Percentiles rank a stretch among this genome's conserved stretches.
Evolutionary conservation across 1,140 invertebrate species (phyloP).

Genomic region (Pogonomyrmex barbatus): DNA sequence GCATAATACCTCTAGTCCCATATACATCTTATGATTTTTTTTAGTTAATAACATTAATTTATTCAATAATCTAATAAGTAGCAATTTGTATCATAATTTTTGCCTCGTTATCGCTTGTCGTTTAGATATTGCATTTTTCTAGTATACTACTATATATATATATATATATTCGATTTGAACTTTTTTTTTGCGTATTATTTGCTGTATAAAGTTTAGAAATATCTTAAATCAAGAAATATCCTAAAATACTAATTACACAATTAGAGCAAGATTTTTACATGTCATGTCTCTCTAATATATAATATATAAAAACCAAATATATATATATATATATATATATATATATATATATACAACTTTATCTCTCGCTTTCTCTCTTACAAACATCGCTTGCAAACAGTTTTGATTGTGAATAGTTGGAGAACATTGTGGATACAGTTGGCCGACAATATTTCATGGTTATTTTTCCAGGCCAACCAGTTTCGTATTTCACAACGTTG

Average conservation of each 20-base stretch:
- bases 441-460: slow-evolving; percentile 29
- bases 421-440: slow-evolving; percentile 31
- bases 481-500: slow-evolving; percentile 52
- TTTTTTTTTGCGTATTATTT: neutral
- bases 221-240: neutral
- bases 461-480: slow-evolving; percentile 37
- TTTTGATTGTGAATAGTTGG: slow-evolving; percentile 40
- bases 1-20: neutral
- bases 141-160: neutral
- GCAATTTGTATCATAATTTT: neutral
- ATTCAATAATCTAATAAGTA: neutral
- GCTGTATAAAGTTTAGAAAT: neutral
- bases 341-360: neutral
- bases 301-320: too few species aligned
- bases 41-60: neutral
- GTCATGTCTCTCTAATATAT: too few species aligned
- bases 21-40: neutral
- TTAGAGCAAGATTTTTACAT: too few species aligned
- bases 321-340: neutral
- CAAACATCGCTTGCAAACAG: slow-evolving; percentile 33
- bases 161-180: neutral
- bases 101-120: neutral
- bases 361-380: neutral
- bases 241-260: neutral
- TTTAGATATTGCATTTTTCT: neutral